Evolutionary conservation across 2,888 invertebrate genomes (phyloP), one percentile per base, ranked within the genome.

Genomic region (Drosophila nr. perissopoda): DNA sequence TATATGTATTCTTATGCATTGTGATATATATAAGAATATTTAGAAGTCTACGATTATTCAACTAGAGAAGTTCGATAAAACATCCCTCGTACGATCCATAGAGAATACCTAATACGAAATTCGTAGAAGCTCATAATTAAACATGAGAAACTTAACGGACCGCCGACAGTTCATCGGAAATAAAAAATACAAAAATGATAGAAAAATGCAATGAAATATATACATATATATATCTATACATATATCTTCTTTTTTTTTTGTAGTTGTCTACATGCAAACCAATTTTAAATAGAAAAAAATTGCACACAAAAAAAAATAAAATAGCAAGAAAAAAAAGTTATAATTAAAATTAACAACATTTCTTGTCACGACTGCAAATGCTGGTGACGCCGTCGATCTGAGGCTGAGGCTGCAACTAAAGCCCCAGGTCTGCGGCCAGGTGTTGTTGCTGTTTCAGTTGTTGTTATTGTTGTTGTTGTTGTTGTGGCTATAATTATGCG

Each of bases 321-420:
- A 72, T 31, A 10, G 10, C 31, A 31, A 31, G 10, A 52, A 70
- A 61, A 70, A 70, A 70, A 72, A 65, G 57, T 29, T 87, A 90
- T 88, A 90, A 87, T 88, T 87, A 87, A 88, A 90, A 86, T 90
- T 83, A 87, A 86, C 90, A 88, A 90, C 90, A 89, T 88, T 88
- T 88, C 89, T 87, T 88, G 90, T 88, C 90, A 88, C 90, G 90
- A 86, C 86, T 75, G 67, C 38, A 7, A 46, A 46, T 16, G 53
- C 16, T 54, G 53, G 42, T 76, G 73, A 57, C 69, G 62, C 33
- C 61, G 67, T 29, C 75, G 74, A 75, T 61, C 64, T 58, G 72
- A 42, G 65, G 33, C 21, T 54, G 70, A 48, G 46, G 60, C 76
- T 69, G 70, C 36, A 62, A 38, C 71, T 66, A 54, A 51, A 71